Evolutionary conservation across 2,888 invertebrate species (phyloP), one percentile per base, ranked within the genome.

Genomic region (Hofmannophila pseudospretella): DNA sequence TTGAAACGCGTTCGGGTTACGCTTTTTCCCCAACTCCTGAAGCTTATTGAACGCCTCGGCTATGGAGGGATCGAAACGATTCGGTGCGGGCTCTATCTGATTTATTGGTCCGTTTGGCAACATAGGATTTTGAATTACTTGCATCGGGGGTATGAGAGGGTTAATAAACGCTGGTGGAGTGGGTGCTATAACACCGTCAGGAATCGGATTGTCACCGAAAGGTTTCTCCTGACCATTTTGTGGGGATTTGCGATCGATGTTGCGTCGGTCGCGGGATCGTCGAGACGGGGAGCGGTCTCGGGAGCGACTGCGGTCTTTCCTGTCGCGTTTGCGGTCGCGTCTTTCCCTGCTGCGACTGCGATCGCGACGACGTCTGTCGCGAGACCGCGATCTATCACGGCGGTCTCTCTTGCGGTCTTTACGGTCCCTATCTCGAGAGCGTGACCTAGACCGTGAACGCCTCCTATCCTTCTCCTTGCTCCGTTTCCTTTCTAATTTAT

Each of bases 271-370:
- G 12, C 90, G 82, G 26, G 90, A 49, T 67, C 88, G 51, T 67
- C 90, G 47, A 4, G 35, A 31, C 68, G 76, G 76, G 0, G 81
- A 79, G 0, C 89, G 86, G 1, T 89, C 86, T 3, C 89, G 88
- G n/a, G 89, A 87, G 10, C 90, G 79, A 44, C 89, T 88, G 42
- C 89, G 85, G 27, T 89, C 88, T 47, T 81, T 85, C 14, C 88
- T 72, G 38, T 88, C 82, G 1, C 89, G 71, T 35, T 88, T 80
- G 34, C 88, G 72, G 47, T 75, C 73, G n/a, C 80, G 67, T 5
- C 77, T 56, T 16, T 90, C 89, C 13, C 91, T 73, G 49, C 90
- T 89, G 29, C 91, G 86, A 40, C 91, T 88, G 25, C 92, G 88
- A 36, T 90, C 84, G 51, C 69, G 88, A 16, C 89, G 87, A 10